Base-by-base conservation (phyloP, 2,888 invertebrate genomes). In the Drosophila borealis region DNA sequence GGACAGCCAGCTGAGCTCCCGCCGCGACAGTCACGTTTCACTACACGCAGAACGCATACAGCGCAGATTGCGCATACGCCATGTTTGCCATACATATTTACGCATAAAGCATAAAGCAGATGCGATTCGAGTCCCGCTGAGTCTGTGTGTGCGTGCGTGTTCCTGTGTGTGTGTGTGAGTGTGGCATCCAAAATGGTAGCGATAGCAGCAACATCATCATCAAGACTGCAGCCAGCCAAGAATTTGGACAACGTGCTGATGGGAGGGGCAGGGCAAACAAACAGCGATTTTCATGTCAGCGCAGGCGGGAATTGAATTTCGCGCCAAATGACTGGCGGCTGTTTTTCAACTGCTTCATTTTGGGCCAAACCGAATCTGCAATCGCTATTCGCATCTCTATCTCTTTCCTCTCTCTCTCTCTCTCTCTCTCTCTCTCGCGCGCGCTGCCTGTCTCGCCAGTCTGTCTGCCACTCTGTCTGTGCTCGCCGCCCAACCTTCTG, bases 291-390 rank as follows among this genome's bases (percentile, higher is more conserved):
- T 77, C 85, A 88, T 85, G 86, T 88, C 88, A 88, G 82, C 88
- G 88, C 88, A 82, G 80, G 76, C 86, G 88, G 84, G 84, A 84
- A 84, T 88, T 84, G 83, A 84, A 84, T 84, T 84, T 88, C 84
- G 88, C 84, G 84, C 88, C 84, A 86, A 84, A 86, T 83, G 83
- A 77, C 88, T 84, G 80, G 70, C 72, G 88, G 84, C 88, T 70
- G 79, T 84, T 80, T 88, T 82, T 78, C 83, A 85, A 79, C 78
- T 73, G 86, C 71, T 78, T 78, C 80, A 74, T 78, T 69, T 84
- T 80, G 71, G 86, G 78, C 64, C 80, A 70, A 55, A 49, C 54
- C 78, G 69, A 68, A 79, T 69, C 75, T 67, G 75, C 78, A 57
- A 56, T 53, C 33, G 65, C 73, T 59, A 49, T 71, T 42, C 46